Conservation (phyloP, 2,797 vertebrate genomes). For the Alca torda region DNA sequence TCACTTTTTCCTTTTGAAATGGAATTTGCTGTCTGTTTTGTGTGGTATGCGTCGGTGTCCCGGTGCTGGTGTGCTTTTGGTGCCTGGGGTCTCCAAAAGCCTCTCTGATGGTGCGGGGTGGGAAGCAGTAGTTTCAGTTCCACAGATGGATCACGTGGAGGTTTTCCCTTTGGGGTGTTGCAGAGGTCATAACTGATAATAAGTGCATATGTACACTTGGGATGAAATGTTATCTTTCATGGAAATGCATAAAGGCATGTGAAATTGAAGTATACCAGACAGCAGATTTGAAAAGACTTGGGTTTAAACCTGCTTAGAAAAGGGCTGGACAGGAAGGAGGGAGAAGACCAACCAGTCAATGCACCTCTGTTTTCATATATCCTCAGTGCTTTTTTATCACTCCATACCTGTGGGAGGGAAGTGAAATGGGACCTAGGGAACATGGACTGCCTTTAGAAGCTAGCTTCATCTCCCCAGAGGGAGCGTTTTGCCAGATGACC, state of each 20-base stretch:
- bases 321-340: not conserved
- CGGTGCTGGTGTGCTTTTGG: not conserved
- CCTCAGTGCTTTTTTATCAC: not conserved
- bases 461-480: not conserved
- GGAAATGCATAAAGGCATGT: not conserved
- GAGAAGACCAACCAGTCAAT: not conserved
- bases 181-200: not conserved
- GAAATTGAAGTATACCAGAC: not conserved
- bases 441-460: not conserved
- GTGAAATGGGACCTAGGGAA: not conserved
- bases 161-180: not conserved
- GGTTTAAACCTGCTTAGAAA: not conserved
- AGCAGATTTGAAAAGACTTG: not conserved
- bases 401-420: not conserved
- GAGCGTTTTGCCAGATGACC: rapidly evolving
- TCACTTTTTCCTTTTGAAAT: not conserved
- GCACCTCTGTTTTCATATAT: not conserved
- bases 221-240: not conserved
- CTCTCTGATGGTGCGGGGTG: not conserved
- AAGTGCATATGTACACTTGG: not conserved
- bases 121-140: not conserved
- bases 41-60: rapidly evolving
- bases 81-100: not conserved
- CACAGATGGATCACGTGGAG: rapidly evolving
- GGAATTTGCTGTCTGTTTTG: not conserved